Evolutionary conservation across 92 coral and sea anemone species (phyloP), one percentile per base, ranked within the genome.

Genomic region (Epizoanthus scotinus): DNA sequence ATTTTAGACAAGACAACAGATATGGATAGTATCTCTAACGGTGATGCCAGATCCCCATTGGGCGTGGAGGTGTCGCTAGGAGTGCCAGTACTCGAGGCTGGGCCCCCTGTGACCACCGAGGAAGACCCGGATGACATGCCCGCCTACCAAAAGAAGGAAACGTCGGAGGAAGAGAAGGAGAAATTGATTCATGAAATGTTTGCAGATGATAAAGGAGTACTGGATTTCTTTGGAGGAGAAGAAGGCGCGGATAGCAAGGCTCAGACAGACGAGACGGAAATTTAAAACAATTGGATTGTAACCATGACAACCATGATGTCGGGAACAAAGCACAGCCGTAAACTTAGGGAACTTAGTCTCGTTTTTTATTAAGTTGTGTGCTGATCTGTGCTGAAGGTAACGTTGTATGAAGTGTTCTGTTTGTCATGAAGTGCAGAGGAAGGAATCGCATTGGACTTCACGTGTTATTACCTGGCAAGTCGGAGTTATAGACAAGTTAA

Each of bases 111-210:
- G 67, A 36, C 38, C 60, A 54, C 56, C 42, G 68, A 75, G 68
- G 40, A 10, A 22, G 81, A 58, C 69, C 81, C 68, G 13, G 61
- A 15, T 75, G 81, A 75, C 29, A 29, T 38, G 27, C 21, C 55
- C 27, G 73, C n/a, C 28, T 15, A 19, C 50, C 15, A 53, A 42
- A 56, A 71, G 82, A 82, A 79, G 50, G 79, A 47, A 21, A 29
- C 85, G 4, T 75, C 83, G 4, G 86, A 73, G 21, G 92, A 85
- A 49, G 88, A 86, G 44, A 88, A 86, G 47, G 95, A 95, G 14
- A 88, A 84, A 29, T 82, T 93, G 18, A 88, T 95, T 21, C 91
- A 93, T 40, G 98, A 91, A 73, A 88, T 95, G 90, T 95, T 95
- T 55, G 86, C 92, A 7, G 88, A 93, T 28, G 97, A 95, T 63